These are phyloP conservation scores for Eulithis testata DNA, from an alignment of 2,888 invertebrate species.

Conservation along the genomic window DNA sequence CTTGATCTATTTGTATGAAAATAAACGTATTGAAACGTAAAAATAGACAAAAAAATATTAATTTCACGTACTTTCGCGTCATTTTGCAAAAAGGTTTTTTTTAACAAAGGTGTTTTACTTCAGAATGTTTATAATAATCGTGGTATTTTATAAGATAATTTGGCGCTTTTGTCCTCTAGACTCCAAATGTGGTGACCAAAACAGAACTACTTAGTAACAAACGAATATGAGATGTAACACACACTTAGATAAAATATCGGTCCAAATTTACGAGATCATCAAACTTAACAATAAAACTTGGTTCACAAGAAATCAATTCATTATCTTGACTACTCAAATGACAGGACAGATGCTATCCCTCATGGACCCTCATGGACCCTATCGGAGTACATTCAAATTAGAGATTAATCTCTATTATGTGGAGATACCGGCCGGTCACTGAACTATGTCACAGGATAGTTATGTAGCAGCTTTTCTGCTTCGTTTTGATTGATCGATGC, in stretches of 20 bases:
- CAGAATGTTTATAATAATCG: no score
- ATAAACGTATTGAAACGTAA: not conserved
- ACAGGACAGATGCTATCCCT: conserved; percentile 32
- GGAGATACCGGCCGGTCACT: conserved; percentile 47
- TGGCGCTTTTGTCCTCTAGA: no score
- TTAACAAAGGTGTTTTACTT: no score
- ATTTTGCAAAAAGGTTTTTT: no score
- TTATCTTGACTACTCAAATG: conserved; percentile 24
- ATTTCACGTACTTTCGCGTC: no score
- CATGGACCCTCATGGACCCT: conserved; percentile 17
- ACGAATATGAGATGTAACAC: no score
- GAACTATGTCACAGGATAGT: conserved; percentile 43
- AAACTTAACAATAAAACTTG: conserved; percentile 14
- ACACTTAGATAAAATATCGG: not conserved
- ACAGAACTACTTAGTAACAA: no score
- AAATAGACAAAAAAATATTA: not conserved
- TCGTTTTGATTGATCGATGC: not conserved
- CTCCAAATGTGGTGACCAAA: no score
- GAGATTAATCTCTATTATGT: conserved; percentile 64
- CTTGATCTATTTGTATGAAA: conserved; percentile 1
- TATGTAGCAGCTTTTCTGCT: conserved; percentile 9
- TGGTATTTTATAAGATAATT: no score
- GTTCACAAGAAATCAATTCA: conserved; percentile 34
- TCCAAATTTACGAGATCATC: conserved; percentile 11
- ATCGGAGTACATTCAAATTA: conserved; percentile 54